phyloP scores from a whole-genome alignment of 1,140 invertebrate genomes.

The Lepidotrigona ventralis region DNA sequence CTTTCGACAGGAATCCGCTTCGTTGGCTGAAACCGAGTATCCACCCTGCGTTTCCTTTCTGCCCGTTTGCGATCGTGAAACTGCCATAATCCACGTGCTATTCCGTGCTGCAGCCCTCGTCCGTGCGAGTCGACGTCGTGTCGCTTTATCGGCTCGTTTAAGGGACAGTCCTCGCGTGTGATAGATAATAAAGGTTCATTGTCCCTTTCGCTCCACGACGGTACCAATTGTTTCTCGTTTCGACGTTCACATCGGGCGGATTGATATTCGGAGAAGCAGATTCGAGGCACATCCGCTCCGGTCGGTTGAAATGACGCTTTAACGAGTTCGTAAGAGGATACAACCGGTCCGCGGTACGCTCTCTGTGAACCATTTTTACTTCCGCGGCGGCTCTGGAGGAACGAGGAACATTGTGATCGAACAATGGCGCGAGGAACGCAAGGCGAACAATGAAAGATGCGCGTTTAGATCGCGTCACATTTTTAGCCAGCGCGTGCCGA shows the following conservation, averaged over 20 bases:
- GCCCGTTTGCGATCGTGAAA: constrained; percentile 52
- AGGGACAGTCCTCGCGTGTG: neutral
- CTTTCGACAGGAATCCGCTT: constrained; percentile 60
- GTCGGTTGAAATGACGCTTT: neutral
- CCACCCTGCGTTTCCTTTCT: neutral
- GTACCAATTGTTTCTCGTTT: constrained; percentile 28
- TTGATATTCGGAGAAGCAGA: constrained; percentile 9
- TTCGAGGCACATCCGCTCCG: constrained; percentile 10
- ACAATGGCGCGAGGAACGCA: neutral
- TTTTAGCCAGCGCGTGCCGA: neutral
- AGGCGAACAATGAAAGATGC: neutral
- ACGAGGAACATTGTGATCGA: neutral
- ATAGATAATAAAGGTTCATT: constrained; percentile 25
- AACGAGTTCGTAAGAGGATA: constrained; percentile 20
- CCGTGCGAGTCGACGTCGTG: no score
- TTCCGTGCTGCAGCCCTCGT: neutral
- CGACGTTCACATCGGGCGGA: neutral
- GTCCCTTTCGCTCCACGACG: neutral
- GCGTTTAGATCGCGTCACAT: neutral
- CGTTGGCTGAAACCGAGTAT: constrained; percentile 42
- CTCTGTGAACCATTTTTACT: constrained; percentile 15
- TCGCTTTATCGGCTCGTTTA: neutral
- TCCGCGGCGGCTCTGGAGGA: neutral
- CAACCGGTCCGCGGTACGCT: neutral
- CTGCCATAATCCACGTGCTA: constrained; percentile 41